Evolutionary conservation across 2,797 vertebrate species (phyloP).

Genomic region (Anas georgica): DNA sequence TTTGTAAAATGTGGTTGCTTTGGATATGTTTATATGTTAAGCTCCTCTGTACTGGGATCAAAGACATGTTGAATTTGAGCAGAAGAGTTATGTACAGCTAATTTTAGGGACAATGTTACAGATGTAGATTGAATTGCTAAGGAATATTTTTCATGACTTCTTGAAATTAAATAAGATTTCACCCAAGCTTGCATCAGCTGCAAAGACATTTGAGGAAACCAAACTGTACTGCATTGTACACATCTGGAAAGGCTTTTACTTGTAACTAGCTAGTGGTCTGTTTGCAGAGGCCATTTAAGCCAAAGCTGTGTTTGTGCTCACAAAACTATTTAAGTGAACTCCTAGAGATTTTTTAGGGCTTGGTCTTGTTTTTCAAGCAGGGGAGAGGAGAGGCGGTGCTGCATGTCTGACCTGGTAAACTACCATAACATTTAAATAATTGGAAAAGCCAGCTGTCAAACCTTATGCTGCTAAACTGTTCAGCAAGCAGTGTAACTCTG

Average conservation of each 20-base stretch:
- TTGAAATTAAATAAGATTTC: background rate
- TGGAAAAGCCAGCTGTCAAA: slow-evolving; percentile 43
- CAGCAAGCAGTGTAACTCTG: background rate
- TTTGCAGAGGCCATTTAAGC: background rate
- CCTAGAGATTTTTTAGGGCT: background rate
- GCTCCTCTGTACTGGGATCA: background rate
- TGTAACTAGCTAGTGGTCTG: background rate
- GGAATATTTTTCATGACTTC: background rate
- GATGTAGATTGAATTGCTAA: background rate
- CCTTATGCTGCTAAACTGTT: background rate
- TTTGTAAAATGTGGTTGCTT: background rate
- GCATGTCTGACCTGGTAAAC: background rate
- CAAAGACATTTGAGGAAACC: slow-evolving; percentile 6
- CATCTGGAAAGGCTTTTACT: slow-evolving; percentile 23
- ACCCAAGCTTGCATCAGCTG: background rate
- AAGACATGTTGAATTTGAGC: background rate
- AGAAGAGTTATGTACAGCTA: background rate
- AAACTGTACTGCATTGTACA: background rate
- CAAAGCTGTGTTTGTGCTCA: background rate
- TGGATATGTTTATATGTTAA: background rate
- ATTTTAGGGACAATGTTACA: background rate
- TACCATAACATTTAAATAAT: background rate
- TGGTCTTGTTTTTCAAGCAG: background rate
- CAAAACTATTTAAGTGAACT: background rate
- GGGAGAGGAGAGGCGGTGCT: background rate